These are phyloP conservation scores for Ceratitis capitata DNA, from an alignment of 1,140 invertebrate species.

Conservation along the genomic window DNA sequence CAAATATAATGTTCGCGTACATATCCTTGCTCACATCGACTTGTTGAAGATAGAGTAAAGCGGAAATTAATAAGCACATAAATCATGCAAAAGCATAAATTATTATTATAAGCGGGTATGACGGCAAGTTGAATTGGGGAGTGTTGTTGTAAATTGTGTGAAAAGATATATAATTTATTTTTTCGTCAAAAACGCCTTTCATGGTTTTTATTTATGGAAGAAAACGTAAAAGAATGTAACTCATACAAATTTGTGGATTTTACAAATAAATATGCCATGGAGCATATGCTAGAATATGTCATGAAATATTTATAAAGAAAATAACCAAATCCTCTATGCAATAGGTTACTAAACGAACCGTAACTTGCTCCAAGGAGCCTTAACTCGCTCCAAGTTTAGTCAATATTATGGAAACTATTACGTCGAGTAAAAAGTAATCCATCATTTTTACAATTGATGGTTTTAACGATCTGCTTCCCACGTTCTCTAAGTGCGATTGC, in stretches of 20 bases:
- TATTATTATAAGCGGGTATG: not conserved
- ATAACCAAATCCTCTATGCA: too few species aligned
- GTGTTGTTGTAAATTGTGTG: not conserved
- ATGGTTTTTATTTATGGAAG: not conserved
- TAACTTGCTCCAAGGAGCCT: too few species aligned
- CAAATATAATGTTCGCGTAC: not conserved
- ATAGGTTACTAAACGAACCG: too few species aligned
- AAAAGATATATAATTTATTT: not conserved
- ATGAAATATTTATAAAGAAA: too few species aligned
- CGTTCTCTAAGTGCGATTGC: too few species aligned
- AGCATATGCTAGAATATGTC: too few species aligned
- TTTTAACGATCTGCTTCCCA: too few species aligned
- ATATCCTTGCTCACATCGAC: not conserved
- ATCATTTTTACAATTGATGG: too few species aligned
- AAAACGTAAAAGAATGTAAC: not conserved
- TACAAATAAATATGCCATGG: not conserved
- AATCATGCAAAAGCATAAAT: constrained; percentile 27
- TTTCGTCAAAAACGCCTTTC: not conserved
- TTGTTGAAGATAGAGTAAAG: constrained; percentile 16
- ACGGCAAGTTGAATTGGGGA: not conserved
- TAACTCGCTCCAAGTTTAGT: too few species aligned
- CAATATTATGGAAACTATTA: too few species aligned
- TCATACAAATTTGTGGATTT: not conserved
- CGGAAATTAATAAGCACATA: constrained; percentile 33
- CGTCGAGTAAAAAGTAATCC: too few species aligned